Conservation (phyloP, 1,140 invertebrate genomes). For the Mycetomoellerius zeteki region DNA sequence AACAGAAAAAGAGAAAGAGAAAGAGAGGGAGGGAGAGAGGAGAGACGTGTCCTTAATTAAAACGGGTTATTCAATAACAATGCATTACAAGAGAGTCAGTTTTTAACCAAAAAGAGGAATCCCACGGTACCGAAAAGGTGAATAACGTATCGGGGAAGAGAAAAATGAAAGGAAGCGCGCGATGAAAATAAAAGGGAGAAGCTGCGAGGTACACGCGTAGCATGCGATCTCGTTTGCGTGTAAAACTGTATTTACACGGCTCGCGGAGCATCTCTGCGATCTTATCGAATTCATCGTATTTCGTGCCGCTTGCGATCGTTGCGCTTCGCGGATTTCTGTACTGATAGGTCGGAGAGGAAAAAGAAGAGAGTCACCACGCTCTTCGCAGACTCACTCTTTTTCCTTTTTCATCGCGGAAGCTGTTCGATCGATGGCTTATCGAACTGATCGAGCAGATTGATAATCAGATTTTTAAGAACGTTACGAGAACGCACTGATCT, state of each 20-base stretch:
- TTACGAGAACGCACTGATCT: constrained; percentile 11
- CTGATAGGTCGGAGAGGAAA: not conserved
- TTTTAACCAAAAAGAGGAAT: not conserved
- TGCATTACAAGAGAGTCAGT: not conserved
- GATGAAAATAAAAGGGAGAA: constrained; percentile 66
- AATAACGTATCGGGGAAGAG: constrained; percentile 38
- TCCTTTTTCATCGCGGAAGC: not conserved
- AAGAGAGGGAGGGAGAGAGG: not conserved
- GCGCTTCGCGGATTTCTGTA: not conserved
- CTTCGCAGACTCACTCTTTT: not conserved
- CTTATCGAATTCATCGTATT: constrained; percentile 77
- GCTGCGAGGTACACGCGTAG: constrained; percentile 55
- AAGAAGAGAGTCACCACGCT: constrained; percentile 40
- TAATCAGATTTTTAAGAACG: constrained; percentile 2
- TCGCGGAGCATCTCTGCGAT: constrained; percentile 74
- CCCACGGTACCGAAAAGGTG: constrained; percentile 6
- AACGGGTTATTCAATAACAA: constrained; percentile 15
- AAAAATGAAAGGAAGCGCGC: constrained; percentile 61
- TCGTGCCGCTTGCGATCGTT: constrained; percentile 59
- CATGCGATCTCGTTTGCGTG: constrained; percentile 78
- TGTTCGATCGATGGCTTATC: not conserved
- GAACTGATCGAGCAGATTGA: constrained; percentile 13
- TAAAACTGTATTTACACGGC: constrained; percentile 83
- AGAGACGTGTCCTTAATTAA: constrained; percentile 18
- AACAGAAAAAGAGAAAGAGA: not conserved